Percentiles rank a stretch among this genome's conserved stretches.
Evolutionary conservation across 2,888 invertebrate genomes (phyloP).

Genomic region (Thereva unica): DNA sequence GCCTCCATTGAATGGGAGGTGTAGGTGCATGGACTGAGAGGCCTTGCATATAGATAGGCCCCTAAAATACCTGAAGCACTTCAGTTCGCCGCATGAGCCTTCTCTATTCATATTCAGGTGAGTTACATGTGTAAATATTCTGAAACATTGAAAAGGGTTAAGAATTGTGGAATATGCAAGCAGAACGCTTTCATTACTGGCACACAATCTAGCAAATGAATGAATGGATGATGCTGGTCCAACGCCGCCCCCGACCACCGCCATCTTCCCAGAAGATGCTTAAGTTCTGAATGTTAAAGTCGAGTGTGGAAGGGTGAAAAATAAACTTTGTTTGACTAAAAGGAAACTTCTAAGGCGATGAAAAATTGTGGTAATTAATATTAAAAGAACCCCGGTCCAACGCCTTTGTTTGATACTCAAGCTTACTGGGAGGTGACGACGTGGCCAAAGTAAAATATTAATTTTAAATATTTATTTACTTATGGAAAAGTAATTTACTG

Average conservation of each 20-base stretch:
- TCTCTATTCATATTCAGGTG: conserved; percentile 36
- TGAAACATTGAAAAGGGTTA: conserved; percentile 38
- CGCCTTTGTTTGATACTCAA: too few species aligned
- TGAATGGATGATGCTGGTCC: conserved; percentile 13
- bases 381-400: conserved; percentile 3
- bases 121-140: conserved; percentile 42
- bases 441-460: too few species aligned
- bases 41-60: conserved; percentile 40
- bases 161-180: not conserved
- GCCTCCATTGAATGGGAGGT: conserved; percentile 30
- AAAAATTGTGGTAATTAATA: conserved; percentile 34
- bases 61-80: conserved; percentile 34
- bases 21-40: conserved; percentile 20
- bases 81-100: conserved; percentile 32
- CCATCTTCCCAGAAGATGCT: too few species aligned
- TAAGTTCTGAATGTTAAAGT: conserved; percentile 21
- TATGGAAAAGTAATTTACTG: too few species aligned
- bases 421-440: too few species aligned
- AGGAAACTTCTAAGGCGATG: conserved; percentile 13
- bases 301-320: conserved; percentile 9
- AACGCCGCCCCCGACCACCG: not conserved
- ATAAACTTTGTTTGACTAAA: conserved; percentile 12
- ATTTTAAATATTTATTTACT: too few species aligned
- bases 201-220: conserved; percentile 20
- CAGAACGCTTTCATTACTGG: conserved; percentile 25